Percentiles rank a stretch among this genome's conserved stretches.
Evolutionary conservation across 1,140 invertebrate species (phyloP).

Genomic region (Aphaenogaster rudis): DNA sequence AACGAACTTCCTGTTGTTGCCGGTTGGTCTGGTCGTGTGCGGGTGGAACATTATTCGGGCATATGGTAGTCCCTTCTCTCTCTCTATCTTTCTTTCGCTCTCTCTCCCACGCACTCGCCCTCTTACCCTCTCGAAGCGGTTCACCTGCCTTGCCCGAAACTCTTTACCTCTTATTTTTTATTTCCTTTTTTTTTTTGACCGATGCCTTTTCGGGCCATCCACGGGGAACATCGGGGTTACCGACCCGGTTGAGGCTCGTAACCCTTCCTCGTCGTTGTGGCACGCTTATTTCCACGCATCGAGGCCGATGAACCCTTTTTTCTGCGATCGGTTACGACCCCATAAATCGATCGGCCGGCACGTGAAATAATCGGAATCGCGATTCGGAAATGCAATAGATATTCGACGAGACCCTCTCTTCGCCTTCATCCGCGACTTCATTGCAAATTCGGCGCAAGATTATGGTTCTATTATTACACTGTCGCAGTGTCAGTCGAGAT

Average conservation of each 20-base stretch:
- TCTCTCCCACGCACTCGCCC: conserved; percentile 69
- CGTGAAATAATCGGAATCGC: conserved; percentile 33
- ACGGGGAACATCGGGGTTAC: conserved; percentile 75
- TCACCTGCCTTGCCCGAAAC: conserved; percentile 78
- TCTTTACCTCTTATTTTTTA: conserved; percentile 77
- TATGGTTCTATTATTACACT: not conserved
- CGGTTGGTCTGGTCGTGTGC: conserved; percentile 76
- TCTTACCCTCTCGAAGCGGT: conserved; percentile 67
- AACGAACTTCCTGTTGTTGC: conserved; percentile 77
- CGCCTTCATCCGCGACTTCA: not conserved
- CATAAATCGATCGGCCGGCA: conserved; percentile 19
- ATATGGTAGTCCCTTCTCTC: conserved; percentile 81
- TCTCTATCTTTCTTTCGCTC: conserved; percentile 69
- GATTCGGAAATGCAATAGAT: conserved; percentile 14
- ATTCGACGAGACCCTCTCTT: not conserved
- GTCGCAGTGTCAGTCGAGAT: not conserved
- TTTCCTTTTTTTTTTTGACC: conserved; percentile 64
- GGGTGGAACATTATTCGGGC: conserved; percentile 84
- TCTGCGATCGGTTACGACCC: conserved; percentile 53
- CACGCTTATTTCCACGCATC: conserved; percentile 71
- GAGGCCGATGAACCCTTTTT: conserved; percentile 68
- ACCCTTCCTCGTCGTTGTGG: conserved; percentile 79
- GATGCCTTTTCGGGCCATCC: conserved; percentile 64
- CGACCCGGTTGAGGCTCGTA: conserved; percentile 80
- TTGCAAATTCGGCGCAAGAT: not conserved